Evolutionary conservation across 64 coral and sea anemone genomes (phyloP), one percentile per base, ranked within the genome.

Genomic region (Pocillopora damicornis): DNA sequence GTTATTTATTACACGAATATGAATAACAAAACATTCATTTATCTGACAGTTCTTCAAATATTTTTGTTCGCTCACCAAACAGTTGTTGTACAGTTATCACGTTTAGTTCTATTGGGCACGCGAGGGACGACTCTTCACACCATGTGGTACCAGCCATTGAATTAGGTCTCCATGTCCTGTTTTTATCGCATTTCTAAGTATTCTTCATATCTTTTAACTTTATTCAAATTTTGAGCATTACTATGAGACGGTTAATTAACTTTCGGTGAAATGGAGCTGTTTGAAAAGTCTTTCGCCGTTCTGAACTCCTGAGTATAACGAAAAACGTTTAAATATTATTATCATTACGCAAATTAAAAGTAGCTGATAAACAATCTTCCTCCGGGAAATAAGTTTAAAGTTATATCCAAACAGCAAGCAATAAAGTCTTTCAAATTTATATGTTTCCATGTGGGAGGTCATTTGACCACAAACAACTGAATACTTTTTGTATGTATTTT

Each of bases 321-420:
- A 51, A 36, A 2, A 72, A 15, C 20, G 37, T 71, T 58, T n/a
- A 58, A 37, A 23, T 72, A 42, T 9, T 57, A 45, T 45, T 68
- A 71, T 85, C 72, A 85, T 85, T 85, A 85, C 38, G 81, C 35
- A 72, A 85, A 85, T 85, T 73, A 85, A 65, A 72, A 37, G 56
- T 30, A 85, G 64, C 37, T 85, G 81, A 85, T 85, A 85, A 85
- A 85, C 81, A 85, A 85, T 85, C 81, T 65, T 13, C 64, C 57
- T 58, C 42, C 71, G 63, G 20, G 20, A 85, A 85, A 85, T 26
- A 83, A 69, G 63, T 69, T 42, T 67, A 68, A 85, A 85, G 81
- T 85, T 85, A 85, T 85, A 85, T 85, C 63, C 38, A 85, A 85
- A 85, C 81, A 85, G 37, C 65, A 14, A 85, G 22, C 64, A 68